Evolutionary conservation across 2,797 vertebrate genomes (phyloP).

Genomic region (Lagocephalus sceleratus): DNA sequence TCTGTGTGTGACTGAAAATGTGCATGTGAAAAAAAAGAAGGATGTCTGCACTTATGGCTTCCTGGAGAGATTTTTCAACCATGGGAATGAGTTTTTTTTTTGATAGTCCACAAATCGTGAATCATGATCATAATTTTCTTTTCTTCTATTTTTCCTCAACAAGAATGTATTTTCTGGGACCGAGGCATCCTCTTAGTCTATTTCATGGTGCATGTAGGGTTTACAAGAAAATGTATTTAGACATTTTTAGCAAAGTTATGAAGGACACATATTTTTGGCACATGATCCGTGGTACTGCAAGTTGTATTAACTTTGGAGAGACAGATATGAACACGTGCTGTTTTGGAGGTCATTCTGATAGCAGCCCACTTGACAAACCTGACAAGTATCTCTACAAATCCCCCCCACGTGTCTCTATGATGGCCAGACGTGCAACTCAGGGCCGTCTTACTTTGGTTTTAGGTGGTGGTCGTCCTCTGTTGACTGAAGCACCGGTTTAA

Average conservation of each 20-base stretch:
- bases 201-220: background rate
- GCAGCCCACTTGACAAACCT: constrained; percentile 42
- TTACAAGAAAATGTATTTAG: background rate
- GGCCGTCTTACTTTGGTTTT: constrained; percentile 24
- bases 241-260: background rate
- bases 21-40: constrained; percentile 15
- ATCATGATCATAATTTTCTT: constrained; percentile 21
- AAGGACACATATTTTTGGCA: background rate
- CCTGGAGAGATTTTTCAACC: constrained; percentile 9
- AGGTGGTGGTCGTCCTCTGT: constrained; percentile 43
- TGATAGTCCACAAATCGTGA: constrained; percentile 21
- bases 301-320: background rate
- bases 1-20: constrained; percentile 33
- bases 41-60: background rate
- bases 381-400: constrained; percentile 47
- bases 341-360: constrained; percentile 13
- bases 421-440: constrained; percentile 11
- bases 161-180: constrained; percentile 7
- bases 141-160: constrained; percentile 21
- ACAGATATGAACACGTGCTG: constrained; percentile 14
- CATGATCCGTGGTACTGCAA: background rate
- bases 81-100: constrained; percentile 23
- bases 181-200: background rate
- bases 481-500: constrained; percentile 47
- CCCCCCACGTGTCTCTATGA: constrained; percentile 41